Base-by-base conservation (phyloP, 2,797 vertebrate genomes). In the Oreochromis grahami region DNA sequence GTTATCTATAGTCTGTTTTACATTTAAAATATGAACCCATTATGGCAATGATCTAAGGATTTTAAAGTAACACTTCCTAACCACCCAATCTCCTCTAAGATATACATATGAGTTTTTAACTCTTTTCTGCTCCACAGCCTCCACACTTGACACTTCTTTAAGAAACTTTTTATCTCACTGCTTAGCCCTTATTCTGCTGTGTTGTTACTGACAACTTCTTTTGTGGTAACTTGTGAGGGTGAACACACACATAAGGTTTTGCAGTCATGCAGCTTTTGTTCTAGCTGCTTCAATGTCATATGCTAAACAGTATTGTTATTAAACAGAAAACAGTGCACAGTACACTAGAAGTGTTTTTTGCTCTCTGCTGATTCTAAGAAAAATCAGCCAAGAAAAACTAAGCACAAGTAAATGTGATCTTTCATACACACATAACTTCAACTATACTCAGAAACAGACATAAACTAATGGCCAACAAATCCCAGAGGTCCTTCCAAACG, bases 121-220 rank as follows among this genome's bases (percentile, higher is more conserved):
- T 26, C 38, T 70, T 70, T 26, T 43, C 38, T 45, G 63, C 21
- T 15, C 8, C 8, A 15, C 65, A 70, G 38, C 65, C 41, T 70
- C 21, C 14, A 45, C 41, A 17, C 65, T 43, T 9, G 8, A 24
- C 38, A 10, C 38, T 17, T 8, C 21, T 45, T 26, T 26, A 45
- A 45, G 21, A 70, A 70, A 70, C 8, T 56, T 9, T 58, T 48
- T 38, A 24, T 29, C 53, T 76, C 32, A 76, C 38, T 63, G 72
- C 38, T 68, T 2, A 9, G 77, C 91, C 94, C 88, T 78, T 48
- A 91, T 93, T 81, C n/a, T 26, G 5, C 1, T 7, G 32, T 94
- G 85, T 94, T 93, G 94, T 93, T 94, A 90, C 91, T 78, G 91
- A 92, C 88, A 94, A 91, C 84, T 78, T 77, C 58, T 53, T 78